phyloP scores from a whole-genome alignment of 2,888 invertebrate genomes.

The Amphipyra berbera region DNA sequence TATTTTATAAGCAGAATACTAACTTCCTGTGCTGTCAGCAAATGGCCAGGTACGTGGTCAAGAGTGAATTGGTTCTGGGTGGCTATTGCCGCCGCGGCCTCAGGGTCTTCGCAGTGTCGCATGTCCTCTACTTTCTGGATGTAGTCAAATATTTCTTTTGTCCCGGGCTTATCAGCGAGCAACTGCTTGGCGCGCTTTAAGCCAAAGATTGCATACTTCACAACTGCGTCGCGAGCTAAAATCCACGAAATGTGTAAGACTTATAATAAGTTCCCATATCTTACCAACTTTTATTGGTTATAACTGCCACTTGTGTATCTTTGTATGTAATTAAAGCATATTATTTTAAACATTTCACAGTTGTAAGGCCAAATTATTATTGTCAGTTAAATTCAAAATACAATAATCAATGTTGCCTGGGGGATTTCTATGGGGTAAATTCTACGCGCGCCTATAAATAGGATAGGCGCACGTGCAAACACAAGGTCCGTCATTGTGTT shows the following conservation, averaged over 20 bases:
- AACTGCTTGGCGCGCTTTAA: slow-evolving; percentile 84
- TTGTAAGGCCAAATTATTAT: no score
- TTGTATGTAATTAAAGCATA: no score
- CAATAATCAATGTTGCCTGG: no score
- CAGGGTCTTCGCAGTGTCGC: slow-evolving; percentile 86
- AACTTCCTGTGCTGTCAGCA: slow-evolving; percentile 91
- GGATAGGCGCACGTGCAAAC: no score
- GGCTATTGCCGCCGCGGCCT: slow-evolving; percentile 85
- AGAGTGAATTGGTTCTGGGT: slow-evolving; percentile 89
- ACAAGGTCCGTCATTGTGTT: no score
- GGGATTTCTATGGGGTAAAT: no score
- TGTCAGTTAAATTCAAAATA: no score
- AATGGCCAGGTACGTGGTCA: slow-evolving; percentile 92
- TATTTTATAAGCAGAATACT: no score
- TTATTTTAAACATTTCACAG: no score
- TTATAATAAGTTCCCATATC: background rate
- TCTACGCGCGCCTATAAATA: no score
- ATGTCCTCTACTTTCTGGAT: slow-evolving; percentile 86
- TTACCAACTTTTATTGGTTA: background rate
- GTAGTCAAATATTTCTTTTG: slow-evolving; percentile 80
- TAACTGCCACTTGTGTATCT: no score
- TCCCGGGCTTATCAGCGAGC: slow-evolving; percentile 76
- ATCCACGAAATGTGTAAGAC: background rate
- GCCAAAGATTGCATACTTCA: slow-evolving; percentile 89
- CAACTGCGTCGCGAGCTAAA: slow-evolving; percentile 79